Percentiles rank a stretch among this genome's conserved stretches.
Evolutionary conservation across 2,888 invertebrate genomes (phyloP).

Genomic region (Ectemnius lituratus): DNA sequence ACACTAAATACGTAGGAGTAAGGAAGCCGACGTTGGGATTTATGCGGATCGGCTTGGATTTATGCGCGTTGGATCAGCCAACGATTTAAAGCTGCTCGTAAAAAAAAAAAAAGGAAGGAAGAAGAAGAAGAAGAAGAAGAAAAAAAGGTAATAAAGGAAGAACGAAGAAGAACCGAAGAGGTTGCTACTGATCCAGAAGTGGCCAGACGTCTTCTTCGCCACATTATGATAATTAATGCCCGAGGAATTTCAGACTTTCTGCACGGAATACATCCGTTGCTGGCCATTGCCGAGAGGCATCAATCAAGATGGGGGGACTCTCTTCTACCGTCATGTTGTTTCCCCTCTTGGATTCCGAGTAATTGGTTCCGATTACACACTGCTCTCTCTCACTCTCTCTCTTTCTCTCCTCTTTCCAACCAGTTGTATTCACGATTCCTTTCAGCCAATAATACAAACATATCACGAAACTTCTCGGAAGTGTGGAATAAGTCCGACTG

Average conservation of each 20-base stretch:
- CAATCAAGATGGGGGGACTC: conserved; percentile 57
- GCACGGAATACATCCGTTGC: conserved; percentile 62
- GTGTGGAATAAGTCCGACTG: background rate
- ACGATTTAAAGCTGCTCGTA: background rate
- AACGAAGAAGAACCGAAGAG: background rate
- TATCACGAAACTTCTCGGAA: conserved; percentile 59
- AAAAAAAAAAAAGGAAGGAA: background rate
- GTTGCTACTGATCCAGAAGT: conserved; percentile 14
- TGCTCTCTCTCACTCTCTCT: conserved; percentile 22
- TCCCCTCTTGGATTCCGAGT: conserved; percentile 55
- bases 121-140: too few relatives aligned
- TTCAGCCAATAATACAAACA: conserved; percentile 48
- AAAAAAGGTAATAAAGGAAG: too few relatives aligned
- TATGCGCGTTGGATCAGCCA: too few relatives aligned
- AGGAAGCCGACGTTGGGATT: too few relatives aligned
- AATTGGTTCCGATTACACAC: conserved; percentile 66
- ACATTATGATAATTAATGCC: conserved; percentile 59
- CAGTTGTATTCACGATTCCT: conserved; percentile 21
- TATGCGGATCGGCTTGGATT: too few relatives aligned
- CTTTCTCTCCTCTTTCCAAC: background rate
- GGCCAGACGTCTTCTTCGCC: background rate
- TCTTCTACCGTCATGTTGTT: conserved; percentile 52
- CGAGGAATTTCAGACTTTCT: conserved; percentile 46
- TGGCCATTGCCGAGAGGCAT: conserved; percentile 57
- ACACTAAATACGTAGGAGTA: too few relatives aligned